Percentiles rank a stretch among this genome's conserved stretches.
These are phyloP conservation scores for Caracal caracal DNA, from an alignment of 2,113 vertebrate genomes.

Conservation along the genomic window DNA sequence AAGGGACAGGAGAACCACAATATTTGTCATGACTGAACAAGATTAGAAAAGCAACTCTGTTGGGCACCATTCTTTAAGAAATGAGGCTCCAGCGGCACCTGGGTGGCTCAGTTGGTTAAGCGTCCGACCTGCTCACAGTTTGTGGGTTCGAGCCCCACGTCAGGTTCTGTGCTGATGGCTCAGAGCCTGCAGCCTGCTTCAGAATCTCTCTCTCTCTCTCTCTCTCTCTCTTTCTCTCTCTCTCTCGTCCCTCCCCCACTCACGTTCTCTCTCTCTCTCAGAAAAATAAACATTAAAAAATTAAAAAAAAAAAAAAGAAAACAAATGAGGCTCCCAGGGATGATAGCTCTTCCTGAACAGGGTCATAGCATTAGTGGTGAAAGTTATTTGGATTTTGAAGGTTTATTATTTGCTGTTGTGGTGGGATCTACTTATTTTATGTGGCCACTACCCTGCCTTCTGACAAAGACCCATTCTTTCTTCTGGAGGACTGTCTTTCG, in stretches of 20 bases:
- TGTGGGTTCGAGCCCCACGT: too few relatives aligned
- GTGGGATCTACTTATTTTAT: neutral
- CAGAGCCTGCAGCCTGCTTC: too few relatives aligned
- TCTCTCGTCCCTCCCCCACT: too few relatives aligned
- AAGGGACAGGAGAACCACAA: neutral
- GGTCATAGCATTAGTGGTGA: neutral
- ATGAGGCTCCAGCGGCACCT: neutral
- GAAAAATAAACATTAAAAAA: too few relatives aligned
- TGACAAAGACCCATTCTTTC: neutral
- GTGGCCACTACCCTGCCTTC: neutral
- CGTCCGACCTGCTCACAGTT: too few relatives aligned
- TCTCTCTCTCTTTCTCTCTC: too few relatives aligned
- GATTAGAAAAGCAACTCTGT: neutral
- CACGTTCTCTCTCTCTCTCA: too few relatives aligned
- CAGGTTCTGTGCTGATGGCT: too few relatives aligned
- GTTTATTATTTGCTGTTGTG: neutral
- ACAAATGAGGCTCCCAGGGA: neutral
- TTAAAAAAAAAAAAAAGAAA: too few relatives aligned
- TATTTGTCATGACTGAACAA: conserved; percentile 10
- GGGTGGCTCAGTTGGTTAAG: too few relatives aligned
- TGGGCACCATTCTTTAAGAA: neutral
- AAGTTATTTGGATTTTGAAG: conserved; percentile 28
- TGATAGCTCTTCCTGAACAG: neutral
- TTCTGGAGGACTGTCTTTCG: neutral
- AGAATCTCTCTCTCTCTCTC: too few relatives aligned